Conservation (phyloP, 2,888 invertebrate genomes). For the Yponomeuta evonymella region DNA sequence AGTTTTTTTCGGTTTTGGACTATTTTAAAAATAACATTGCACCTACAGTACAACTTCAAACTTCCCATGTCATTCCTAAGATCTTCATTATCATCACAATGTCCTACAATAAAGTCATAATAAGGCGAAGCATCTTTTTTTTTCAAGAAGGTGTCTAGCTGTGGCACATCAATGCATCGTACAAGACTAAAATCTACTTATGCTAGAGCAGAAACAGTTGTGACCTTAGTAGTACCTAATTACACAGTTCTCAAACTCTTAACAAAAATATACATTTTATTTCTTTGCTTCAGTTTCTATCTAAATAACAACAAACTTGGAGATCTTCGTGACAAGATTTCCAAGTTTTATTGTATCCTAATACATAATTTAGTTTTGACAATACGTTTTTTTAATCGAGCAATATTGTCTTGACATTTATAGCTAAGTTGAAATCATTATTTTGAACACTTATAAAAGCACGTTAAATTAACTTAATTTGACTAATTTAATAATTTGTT, state of each 20-base stretch:
- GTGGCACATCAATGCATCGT: slow-evolving; percentile 35
- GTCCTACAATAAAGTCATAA: slow-evolving; percentile 11
- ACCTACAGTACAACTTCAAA: no score
- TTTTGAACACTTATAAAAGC: slow-evolving; percentile 12
- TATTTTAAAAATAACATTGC: no score
- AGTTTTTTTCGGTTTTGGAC: no score
- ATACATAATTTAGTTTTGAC: slow-evolving; percentile 27
- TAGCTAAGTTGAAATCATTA: slow-evolving; percentile 15
- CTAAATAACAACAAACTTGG: slow-evolving; percentile 33
- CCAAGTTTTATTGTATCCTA: slow-evolving; percentile 23
- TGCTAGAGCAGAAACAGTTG: slow-evolving; percentile 49
- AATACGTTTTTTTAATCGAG: slow-evolving; percentile 32
- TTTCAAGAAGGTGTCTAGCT: slow-evolving; percentile 27
- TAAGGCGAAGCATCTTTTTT: slow-evolving; percentile 34
- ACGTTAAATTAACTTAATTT: no score
- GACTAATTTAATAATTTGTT: no score
- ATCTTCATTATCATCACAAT: background rate
- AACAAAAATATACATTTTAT: slow-evolving; percentile 61
- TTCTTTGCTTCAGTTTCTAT: slow-evolving; percentile 55
- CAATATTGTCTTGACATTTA: slow-evolving; percentile 55
- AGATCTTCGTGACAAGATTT: slow-evolving; percentile 25
- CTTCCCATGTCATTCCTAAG: no score
- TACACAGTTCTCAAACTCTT: slow-evolving; percentile 35
- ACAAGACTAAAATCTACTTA: slow-evolving; percentile 16
- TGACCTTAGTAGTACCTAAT: slow-evolving; percentile 39